Evolutionary conservation across 2,113 vertebrate genomes (phyloP), one percentile per base, ranked within the genome.

Genomic region (Ceratotherium simum): DNA sequence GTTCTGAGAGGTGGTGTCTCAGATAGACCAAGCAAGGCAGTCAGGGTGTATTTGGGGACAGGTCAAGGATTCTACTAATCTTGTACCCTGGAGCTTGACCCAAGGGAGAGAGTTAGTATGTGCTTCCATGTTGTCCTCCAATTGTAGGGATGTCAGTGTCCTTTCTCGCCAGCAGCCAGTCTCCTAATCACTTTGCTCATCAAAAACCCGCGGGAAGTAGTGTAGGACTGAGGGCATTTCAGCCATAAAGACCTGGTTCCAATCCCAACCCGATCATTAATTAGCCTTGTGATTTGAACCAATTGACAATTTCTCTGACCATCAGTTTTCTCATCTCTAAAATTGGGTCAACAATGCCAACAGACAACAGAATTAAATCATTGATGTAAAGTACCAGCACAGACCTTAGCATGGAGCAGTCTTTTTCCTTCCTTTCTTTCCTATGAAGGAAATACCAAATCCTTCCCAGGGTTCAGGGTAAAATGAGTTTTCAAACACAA

Each of bases 91-190:
- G 76, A 82, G 54, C 81, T 84, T 51, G 72, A 64, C 70, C 58
- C 69, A 78, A 75, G 79, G 65, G 54, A 64, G 42, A 51, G 33
- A 17, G 6, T 62, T 58, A 33, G 8, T 5, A 4, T 85, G 64
- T 25, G 64, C 25, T 11, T 70, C 58, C 13, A 1, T 27, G 80
- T 54, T 23, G 16, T 42, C 67, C 36, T 46, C 23, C 51, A 0
- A 0, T 3, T 13, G 9, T 20, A 3, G 33, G 54, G 36, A 67
- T 1, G 4, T 25, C 18, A 42, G 8, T 2, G 0, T 23, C 9
- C 33, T 84, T 84, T 84, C 62, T 64, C 20, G 39, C 48, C 18
- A 33, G 33, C n/a, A 10, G 39, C n/a, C 33, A 1, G 14, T 5
- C 29, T 94, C 51, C 56, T 70, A 2, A n/a, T 64, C 54, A 36